Evolutionary conservation across 2,888 invertebrate genomes (phyloP).

Genomic region (Agrypnus murinus): DNA sequence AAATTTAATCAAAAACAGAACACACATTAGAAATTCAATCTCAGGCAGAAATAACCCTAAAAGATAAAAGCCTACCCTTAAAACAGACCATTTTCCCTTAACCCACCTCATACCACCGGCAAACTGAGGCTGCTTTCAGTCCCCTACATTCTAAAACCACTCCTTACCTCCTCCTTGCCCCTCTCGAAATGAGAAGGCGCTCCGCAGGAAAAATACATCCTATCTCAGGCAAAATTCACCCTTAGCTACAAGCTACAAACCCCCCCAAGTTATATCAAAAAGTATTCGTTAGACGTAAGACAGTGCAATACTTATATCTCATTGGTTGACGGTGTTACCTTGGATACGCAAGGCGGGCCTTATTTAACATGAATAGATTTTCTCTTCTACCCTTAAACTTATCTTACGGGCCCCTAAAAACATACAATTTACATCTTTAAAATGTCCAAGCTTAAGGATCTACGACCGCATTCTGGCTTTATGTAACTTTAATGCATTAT

Average conservation of each 20-base stretch:
- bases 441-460: constrained; percentile 29
- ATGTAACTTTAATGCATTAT: constrained; percentile 14
- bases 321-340: constrained; percentile 69
- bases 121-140: constrained; percentile 48
- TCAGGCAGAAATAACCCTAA: constrained; percentile 69
- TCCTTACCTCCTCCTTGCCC: constrained; percentile 61
- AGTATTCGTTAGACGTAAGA: constrained; percentile 66
- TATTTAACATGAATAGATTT: constrained; percentile 53
- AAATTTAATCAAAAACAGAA: constrained; percentile 72
- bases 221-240: constrained; percentile 68
- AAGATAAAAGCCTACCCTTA: constrained; percentile 68
- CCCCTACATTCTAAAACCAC: constrained; percentile 61
- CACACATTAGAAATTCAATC: constrained; percentile 72
- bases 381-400: constrained; percentile 57
- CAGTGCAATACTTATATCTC: constrained; percentile 69
- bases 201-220: constrained; percentile 64
- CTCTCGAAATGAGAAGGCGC: constrained; percentile 55
- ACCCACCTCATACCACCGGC: constrained; percentile 50
- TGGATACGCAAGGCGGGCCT: constrained; percentile 63
- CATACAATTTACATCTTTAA: constrained; percentile 48
- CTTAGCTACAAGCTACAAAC: constrained; percentile 62
- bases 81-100: constrained; percentile 65
- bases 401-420: constrained; percentile 60
- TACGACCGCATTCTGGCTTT: constrained; percentile 7
- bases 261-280: constrained; percentile 65